Evolutionary conservation across 2,797 vertebrate species (phyloP).

Genomic region (Cheirogaleus major): DNA sequence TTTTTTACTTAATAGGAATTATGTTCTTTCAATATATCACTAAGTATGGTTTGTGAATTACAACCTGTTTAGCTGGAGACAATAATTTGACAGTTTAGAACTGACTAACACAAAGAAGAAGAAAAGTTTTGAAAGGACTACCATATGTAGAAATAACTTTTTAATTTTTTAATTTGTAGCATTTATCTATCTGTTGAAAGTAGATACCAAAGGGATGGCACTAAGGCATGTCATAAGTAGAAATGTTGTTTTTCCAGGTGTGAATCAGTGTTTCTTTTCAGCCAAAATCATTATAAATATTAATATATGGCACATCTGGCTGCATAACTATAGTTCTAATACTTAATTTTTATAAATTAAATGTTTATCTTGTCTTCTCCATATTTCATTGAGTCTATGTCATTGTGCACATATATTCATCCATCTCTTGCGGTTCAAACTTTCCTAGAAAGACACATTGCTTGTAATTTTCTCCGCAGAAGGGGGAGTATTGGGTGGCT

Average conservation of each 20-base stretch:
- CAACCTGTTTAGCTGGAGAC: background rate
- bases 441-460: background rate
- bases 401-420: background rate
- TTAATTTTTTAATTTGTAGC: background rate
- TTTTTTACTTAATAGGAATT: background rate
- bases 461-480: background rate
- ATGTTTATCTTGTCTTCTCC: background rate
- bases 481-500: background rate
- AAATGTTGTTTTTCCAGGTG: background rate
- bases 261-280: background rate
- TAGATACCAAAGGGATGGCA: background rate
- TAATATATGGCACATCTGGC: background rate
- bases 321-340: background rate
- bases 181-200: background rate
- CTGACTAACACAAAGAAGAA: background rate
- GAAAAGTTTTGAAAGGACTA: background rate
- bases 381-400: background rate
- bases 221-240: background rate
- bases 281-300: background rate
- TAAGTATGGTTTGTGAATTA: background rate
- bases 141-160: background rate
- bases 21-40: background rate
- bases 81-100: background rate
- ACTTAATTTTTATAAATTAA: background rate
- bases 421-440: background rate